phyloP scores from a whole-genome alignment of 30 jellyfish, hydroid and myxozoan species.

The Chrysaora quinquecirrha region DNA sequence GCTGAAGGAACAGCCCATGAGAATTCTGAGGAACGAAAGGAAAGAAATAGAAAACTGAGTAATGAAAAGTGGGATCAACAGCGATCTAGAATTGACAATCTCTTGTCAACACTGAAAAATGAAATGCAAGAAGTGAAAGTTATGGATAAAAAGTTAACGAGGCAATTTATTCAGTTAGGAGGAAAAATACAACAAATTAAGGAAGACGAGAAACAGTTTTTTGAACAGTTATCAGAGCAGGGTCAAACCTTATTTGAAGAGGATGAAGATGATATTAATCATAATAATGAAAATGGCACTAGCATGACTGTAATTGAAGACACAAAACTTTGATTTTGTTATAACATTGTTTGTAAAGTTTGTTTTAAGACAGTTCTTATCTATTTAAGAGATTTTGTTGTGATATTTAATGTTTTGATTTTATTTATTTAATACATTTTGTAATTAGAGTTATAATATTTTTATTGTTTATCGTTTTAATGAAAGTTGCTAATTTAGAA shows the following conservation, averaged over 20 bases:
- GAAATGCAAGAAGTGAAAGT: conserved; percentile 84
- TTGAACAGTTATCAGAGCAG: conserved; percentile 34
- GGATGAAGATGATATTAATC: conserved; percentile 32
- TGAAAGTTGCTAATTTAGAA: no score
- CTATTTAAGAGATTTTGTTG: no score
- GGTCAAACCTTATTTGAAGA: conserved; percentile 26
- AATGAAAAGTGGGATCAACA: conserved; percentile 80
- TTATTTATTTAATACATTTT: no score
- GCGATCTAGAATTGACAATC: conserved; percentile 69
- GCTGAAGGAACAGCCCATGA: background rate
- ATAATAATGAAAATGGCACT: background rate
- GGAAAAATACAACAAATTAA: conserved; percentile 82
- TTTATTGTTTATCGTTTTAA: no score
- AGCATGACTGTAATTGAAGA: conserved; percentile 38
- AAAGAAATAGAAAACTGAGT: background rate
- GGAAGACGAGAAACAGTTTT: conserved; percentile 53
- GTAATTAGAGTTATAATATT: no score
- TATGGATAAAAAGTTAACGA: conserved; percentile 86
- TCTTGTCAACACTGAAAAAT: conserved; percentile 60
- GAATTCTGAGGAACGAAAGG: no score
- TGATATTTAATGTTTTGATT: no score
- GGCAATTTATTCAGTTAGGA: conserved; percentile 91
- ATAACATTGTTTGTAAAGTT: no score
- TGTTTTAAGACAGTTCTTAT: no score
- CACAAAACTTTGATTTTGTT: conserved; percentile 12